These are phyloP conservation scores for Pomacea maculata DNA, from an alignment of 1,140 invertebrate species.

Conservation along the genomic window DNA sequence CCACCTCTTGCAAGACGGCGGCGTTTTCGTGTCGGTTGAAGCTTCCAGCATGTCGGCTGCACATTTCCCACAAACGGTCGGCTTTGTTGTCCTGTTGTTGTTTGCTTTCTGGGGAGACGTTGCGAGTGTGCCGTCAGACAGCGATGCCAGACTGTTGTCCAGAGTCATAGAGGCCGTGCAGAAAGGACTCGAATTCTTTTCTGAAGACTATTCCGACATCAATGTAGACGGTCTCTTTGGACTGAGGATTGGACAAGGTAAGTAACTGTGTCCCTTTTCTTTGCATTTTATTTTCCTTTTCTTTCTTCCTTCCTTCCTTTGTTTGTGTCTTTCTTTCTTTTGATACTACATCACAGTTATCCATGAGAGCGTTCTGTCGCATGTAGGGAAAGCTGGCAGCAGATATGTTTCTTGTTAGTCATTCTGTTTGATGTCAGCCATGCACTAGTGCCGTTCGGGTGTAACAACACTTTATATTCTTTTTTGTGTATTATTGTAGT, in stretches of 20 bases:
- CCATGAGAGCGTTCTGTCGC: too few species aligned
- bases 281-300: background rate
- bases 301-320: background rate
- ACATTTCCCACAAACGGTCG: background rate
- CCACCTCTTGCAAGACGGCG: too few species aligned
- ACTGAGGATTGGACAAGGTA: conserved; percentile 43
- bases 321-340: background rate
- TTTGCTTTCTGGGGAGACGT: background rate
- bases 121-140: background rate
- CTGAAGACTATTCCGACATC: conserved; percentile 35
- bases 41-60: background rate
- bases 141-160: conserved; percentile 10
- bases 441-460: too few species aligned
- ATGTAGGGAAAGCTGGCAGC: too few species aligned
- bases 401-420: too few species aligned
- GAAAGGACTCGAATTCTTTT: conserved; percentile 30
- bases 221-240: conserved; percentile 50
- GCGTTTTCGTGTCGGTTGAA: too few species aligned
- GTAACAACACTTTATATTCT: too few species aligned
- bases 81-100: background rate
- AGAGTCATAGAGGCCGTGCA: conserved; percentile 29
- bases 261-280: background rate
- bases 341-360: too few species aligned
- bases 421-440: too few species aligned
- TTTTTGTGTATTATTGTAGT: too few species aligned